Evolutionary conservation across 1,140 invertebrate species (phyloP), one percentile per base, ranked within the genome.

Genomic region (Brachionus rubens): DNA sequence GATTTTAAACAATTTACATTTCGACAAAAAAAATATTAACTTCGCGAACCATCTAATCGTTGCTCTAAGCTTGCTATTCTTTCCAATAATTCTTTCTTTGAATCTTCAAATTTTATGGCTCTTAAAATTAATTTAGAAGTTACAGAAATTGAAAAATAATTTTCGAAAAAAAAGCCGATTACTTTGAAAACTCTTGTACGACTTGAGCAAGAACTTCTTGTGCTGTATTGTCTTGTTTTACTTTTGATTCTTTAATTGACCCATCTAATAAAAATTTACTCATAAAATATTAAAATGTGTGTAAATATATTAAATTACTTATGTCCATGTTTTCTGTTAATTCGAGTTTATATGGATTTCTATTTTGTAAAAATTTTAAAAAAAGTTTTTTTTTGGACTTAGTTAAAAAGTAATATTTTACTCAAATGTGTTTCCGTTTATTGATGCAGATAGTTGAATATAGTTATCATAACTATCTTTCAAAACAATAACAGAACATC

Each of bases 21-120:
- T 50, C 41, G 3, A 10, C 16, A 30, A 70, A 28, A 48, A 5
- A 3, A 21, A 2, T 50, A 48, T 70, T 33, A 70, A 48, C 47
- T 70, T 70, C n/a, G 40, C 67, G 43, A 70, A 70, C 67, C 43
- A 50, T 70, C 67, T 28, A 70, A 16, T 33, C 67, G 43, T 16
- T 70, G 24, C 16, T 70, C 67, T 36, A 70, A 50, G 33, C 40
- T 70, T 19, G 28, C 6, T 48, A 70, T 70, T 70, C 47, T 50
- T 14, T 70, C 67, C 47, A 48, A 36, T 36, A 70, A 30, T 50
- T 70, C 67, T 48, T 48, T 48, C 33, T 70, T 50, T 26, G 47
- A 48, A 33, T 70, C 67, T 10, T 70, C 47, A 16, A 70, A 48
- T 70, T 50, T 47, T 16, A 70, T 48, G 16, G 47, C 67, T 21